Percentiles rank a stretch among this genome's conserved stretches.
Conservation (phyloP, 2,888 invertebrate genomes). For the Imbricaverruca yamaguchii region DNA sequence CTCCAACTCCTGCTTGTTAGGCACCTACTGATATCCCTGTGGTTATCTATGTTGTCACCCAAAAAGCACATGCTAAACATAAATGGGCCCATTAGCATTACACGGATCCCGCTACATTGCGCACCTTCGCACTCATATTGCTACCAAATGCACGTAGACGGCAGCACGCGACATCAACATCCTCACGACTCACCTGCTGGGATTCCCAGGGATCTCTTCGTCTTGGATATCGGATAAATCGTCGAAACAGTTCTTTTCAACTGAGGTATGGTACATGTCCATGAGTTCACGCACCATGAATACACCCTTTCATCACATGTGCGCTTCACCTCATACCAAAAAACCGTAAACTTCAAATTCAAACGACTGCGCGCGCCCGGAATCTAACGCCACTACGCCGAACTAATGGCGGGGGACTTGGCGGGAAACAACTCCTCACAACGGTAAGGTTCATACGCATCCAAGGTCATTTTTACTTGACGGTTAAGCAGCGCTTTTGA, state of each 20-base stretch:
- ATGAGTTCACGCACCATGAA: neutral
- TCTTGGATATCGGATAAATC: neutral
- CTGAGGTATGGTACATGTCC: neutral
- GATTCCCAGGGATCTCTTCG: neutral
- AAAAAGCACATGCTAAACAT: too few relatives aligned
- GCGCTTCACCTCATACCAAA: neutral
- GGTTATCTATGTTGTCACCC: too few relatives aligned
- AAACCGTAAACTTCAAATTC: constrained; percentile 1
- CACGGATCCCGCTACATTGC: too few relatives aligned
- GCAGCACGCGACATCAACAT: too few relatives aligned
- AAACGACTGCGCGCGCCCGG: neutral
- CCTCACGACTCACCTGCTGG: neutral
- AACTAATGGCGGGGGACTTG: constrained; percentile 18
- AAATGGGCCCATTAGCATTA: too few relatives aligned
- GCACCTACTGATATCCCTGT: too few relatives aligned
- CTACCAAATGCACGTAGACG: too few relatives aligned
- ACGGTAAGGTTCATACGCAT: neutral
- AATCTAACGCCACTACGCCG: neutral
- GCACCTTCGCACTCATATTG: too few relatives aligned
- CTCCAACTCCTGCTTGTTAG: too few relatives aligned
- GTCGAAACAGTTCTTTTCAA: neutral
- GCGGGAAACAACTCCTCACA: constrained; percentile 15
- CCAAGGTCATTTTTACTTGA: neutral
- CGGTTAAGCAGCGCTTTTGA: too few relatives aligned
- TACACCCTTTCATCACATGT: neutral